Conservation (phyloP, 1,140 invertebrate species). For the Fragariocoptes setiger region DNA sequence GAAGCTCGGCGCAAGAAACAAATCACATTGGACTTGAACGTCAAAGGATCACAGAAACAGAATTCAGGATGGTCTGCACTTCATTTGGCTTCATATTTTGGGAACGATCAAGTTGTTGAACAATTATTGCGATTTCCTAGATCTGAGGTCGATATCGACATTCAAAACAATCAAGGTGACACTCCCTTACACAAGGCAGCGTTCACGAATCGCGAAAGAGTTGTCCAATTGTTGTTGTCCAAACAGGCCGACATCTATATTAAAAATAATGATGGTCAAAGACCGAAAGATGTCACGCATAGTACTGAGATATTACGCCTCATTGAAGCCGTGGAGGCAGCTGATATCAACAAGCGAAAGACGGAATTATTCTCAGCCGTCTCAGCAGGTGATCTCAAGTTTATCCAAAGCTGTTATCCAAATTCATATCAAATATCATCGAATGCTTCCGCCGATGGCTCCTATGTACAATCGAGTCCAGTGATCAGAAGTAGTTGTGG, state of each 20-base stretch:
- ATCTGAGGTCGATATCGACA: constrained; percentile 19
- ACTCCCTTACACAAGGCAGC: constrained; percentile 23
- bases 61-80: constrained; percentile 22
- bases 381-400: constrained; percentile 22
- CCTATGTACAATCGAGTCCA: background rate
- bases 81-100: constrained; percentile 22
- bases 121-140: constrained; percentile 14
- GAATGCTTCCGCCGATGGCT: background rate
- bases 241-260: constrained; percentile 19
- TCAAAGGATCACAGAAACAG: constrained; percentile 18
- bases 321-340: constrained; percentile 24
- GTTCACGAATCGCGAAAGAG: constrained; percentile 17
- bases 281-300: constrained; percentile 23
- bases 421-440: constrained; percentile 6
- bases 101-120: constrained; percentile 17
- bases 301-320: constrained; percentile 23
- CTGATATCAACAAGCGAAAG: constrained; percentile 21
- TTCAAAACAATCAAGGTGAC: constrained; percentile 19
- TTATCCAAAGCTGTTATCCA: constrained; percentile 18
- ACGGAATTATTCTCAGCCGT: constrained; percentile 25
- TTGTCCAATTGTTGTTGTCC: constrained; percentile 18
- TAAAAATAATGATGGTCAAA: constrained; percentile 27
- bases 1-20: background rate
- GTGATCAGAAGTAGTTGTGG: background rate
- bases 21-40: background rate